Evolutionary conservation across 2,888 invertebrate species (phyloP).

Genomic region (Apamea monoglypha): DNA sequence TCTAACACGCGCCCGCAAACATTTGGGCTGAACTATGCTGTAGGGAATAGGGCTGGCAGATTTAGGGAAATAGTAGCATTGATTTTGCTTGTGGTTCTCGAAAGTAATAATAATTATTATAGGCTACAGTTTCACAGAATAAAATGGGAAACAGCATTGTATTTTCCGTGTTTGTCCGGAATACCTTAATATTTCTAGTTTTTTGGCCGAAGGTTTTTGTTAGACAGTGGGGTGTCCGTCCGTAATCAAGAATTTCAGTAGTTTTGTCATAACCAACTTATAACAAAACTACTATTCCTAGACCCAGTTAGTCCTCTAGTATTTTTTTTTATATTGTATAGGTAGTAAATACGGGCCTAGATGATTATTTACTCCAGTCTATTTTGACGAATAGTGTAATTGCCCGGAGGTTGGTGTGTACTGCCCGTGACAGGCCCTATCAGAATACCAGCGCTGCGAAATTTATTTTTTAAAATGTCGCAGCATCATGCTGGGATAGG

Average conservation of each 20-base stretch:
- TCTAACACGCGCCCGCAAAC: constrained; percentile 48
- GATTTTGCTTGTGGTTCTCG: background rate
- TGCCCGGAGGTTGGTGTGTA: too few species aligned
- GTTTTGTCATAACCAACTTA: background rate
- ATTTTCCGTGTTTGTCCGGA: background rate
- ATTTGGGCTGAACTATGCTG: constrained; percentile 40
- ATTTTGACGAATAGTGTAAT: background rate
- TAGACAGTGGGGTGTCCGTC: background rate
- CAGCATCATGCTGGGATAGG: too few species aligned
- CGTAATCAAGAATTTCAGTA: background rate
- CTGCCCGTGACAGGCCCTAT: too few species aligned
- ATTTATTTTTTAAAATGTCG: too few species aligned
- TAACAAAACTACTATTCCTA: too few species aligned
- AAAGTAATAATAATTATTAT: background rate
- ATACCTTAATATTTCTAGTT: background rate
- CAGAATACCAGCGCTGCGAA: too few species aligned
- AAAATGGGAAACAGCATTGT: background rate
- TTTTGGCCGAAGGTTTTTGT: background rate
- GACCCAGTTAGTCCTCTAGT: background rate
- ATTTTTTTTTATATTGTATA: too few species aligned
- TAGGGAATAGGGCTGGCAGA: constrained; percentile 17
- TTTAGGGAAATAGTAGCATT: background rate
- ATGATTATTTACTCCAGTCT: background rate
- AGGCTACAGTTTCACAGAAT: background rate
- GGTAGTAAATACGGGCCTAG: too few species aligned